phyloP scores from a whole-genome alignment of 1,140 invertebrate species.

The Laodelphax striatellus region DNA sequence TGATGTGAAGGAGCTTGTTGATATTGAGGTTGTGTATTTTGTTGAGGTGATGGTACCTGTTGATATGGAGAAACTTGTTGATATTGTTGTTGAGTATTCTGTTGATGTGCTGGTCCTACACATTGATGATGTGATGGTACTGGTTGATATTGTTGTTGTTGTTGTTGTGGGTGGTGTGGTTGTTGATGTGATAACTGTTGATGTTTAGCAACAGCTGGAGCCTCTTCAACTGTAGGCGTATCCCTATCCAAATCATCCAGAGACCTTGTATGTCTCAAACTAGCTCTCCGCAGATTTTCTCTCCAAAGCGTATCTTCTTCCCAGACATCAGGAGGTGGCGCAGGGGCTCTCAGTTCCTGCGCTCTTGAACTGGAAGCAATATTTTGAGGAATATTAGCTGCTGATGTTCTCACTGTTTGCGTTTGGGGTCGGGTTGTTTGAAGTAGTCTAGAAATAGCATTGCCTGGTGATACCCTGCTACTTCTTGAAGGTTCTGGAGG shows the following conservation, averaged over 20 bases:
- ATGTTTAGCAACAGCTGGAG: background rate
- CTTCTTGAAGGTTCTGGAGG: constrained; percentile 19
- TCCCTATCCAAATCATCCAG: constrained; percentile 57
- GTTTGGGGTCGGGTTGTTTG: constrained; percentile 18
- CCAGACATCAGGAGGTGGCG: constrained; percentile 49
- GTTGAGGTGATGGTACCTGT: too few species aligned
- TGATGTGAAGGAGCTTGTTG: too few species aligned
- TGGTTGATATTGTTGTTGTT: too few species aligned
- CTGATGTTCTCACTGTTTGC: constrained; percentile 13
- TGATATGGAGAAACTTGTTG: too few species aligned
- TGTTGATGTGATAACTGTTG: background rate
- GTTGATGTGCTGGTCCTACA: too few species aligned
- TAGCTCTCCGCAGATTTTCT: constrained; percentile 62
- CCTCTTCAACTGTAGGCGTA: constrained; percentile 2
- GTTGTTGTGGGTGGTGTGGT: too few species aligned
- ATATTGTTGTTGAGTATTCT: too few species aligned
- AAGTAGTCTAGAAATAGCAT: constrained; percentile 21
- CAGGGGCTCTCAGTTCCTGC: constrained; percentile 8
- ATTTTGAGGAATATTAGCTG: constrained; percentile 16
- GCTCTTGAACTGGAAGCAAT: constrained; percentile 24
- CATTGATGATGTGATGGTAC: too few species aligned
- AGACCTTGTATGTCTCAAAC: constrained; percentile 64
- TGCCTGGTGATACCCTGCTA: constrained; percentile 17
- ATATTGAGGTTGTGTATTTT: too few species aligned
- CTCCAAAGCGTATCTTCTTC: constrained; percentile 71